Conservation (phyloP, 1,140 invertebrate genomes). For the Paramacrobiotus metropolitanus region DNA sequence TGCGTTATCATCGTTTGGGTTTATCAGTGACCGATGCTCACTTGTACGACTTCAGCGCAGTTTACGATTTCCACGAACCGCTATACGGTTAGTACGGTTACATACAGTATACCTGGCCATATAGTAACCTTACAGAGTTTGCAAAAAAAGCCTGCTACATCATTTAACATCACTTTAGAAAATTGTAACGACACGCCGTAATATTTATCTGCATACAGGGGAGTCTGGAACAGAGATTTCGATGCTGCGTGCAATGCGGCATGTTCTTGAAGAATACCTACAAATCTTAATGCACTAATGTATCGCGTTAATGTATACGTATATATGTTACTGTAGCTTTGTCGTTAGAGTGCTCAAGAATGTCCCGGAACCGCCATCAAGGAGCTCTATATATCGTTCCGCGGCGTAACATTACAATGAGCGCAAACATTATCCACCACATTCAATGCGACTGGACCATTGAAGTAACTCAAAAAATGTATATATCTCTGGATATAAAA, state of each 20-base stretch:
- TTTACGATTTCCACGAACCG: neutral
- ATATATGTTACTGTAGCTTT: neutral
- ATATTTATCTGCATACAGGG: too few species aligned
- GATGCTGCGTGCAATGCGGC: too few species aligned
- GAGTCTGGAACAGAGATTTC: too few species aligned
- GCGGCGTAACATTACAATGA: neutral
- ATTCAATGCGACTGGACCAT: neutral
- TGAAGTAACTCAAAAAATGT: neutral
- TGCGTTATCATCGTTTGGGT: neutral
- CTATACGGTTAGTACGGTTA: neutral
- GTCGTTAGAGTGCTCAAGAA: neutral
- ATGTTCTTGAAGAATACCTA: neutral
- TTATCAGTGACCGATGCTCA: neutral
- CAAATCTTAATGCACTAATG: neutral
- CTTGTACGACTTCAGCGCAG: neutral
- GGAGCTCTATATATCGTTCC: neutral
- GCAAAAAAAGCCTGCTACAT: too few species aligned
- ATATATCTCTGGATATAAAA: neutral
- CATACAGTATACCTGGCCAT: too few species aligned
- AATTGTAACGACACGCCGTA: too few species aligned
- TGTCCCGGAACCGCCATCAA: neutral
- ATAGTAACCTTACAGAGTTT: too few species aligned
- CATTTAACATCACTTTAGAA: too few species aligned
- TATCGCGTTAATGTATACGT: neutral
- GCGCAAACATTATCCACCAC: neutral